These are phyloP conservation scores for Keiferia lycopersicella DNA, from an alignment of 2,888 invertebrate genomes.

Conservation along the genomic window DNA sequence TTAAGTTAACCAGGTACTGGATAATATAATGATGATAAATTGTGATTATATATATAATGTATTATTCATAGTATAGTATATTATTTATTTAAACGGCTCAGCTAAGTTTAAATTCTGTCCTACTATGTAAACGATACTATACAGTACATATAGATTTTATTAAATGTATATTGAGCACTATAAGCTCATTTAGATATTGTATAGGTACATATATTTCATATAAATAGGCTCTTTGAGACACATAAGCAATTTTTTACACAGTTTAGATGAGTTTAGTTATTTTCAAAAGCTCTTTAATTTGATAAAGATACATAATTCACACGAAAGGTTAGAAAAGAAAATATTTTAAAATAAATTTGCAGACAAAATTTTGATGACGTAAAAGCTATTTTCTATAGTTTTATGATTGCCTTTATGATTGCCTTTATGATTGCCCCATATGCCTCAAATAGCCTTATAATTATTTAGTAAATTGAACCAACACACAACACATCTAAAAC, in stretches of 20 bases:
- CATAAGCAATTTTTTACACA: not conserved
- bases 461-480: not conserved
- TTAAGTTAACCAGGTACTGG: not conserved
- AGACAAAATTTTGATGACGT: no score
- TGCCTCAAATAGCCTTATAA: not conserved
- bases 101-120: no score
- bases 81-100: not conserved
- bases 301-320: no score
- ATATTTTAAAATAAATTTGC: no score
- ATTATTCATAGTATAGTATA: not conserved
- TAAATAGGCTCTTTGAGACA: not conserved
- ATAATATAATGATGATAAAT: not conserved
- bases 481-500: not conserved
- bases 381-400: not conserved
- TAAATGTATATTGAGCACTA: not conserved
- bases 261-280: not conserved
- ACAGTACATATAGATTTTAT: no score
- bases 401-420: not conserved
- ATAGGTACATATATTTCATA: not conserved
- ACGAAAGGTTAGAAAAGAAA: no score
- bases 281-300: not conserved
- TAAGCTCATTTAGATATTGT: not conserved
- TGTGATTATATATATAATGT: not conserved
- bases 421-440: not conserved
- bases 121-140: no score